Evolutionary conservation across 2,113 vertebrate species (phyloP).

Genomic region (Atherinomorus stipes): DNA sequence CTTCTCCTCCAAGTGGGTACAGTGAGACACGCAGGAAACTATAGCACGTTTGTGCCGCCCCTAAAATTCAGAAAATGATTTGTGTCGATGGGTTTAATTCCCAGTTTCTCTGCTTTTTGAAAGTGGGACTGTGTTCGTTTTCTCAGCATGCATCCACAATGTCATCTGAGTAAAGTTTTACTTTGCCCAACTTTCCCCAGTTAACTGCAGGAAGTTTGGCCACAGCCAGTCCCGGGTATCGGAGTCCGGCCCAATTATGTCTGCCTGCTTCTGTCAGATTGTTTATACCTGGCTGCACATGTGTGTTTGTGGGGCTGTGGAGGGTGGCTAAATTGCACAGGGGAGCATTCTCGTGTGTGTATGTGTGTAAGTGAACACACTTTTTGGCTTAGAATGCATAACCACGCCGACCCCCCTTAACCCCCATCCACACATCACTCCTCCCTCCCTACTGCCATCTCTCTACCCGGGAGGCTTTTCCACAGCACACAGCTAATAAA

Average conservation of each 20-base stretch:
- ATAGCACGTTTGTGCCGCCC: background rate
- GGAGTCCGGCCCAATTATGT: slow-evolving; percentile 77
- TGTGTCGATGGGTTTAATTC: slow-evolving; percentile 4
- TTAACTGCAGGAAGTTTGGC: slow-evolving; percentile 55
- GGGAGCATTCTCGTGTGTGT: slow-evolving; percentile 31
- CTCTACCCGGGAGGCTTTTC: slow-evolving; percentile 77
- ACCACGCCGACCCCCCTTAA: background rate
- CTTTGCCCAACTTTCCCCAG: slow-evolving; percentile 63
- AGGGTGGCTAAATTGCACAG: slow-evolving; percentile 58
- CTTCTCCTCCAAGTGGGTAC: too few species aligned
- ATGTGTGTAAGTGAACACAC: background rate
- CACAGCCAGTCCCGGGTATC: slow-evolving; percentile 50
- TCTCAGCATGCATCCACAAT: slow-evolving; percentile 42
- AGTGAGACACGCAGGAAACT: too few species aligned
- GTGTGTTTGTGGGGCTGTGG: slow-evolving; percentile 63
- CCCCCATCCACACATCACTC: slow-evolving; percentile 24
- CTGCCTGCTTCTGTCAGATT: slow-evolving; percentile 76
- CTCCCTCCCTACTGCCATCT: slow-evolving; percentile 38
- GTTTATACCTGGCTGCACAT: slow-evolving; percentile 75
- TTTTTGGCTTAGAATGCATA: slow-evolving; percentile 34
- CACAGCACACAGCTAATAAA: slow-evolving; percentile 79
- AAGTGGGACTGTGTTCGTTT: slow-evolving; percentile 29
- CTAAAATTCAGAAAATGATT: background rate
- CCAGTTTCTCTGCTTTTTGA: background rate
- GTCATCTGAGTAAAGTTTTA: slow-evolving; percentile 66